These are phyloP conservation scores for Uropetala carovei DNA, from an alignment of 2,888 invertebrate genomes.

Conservation along the genomic window DNA sequence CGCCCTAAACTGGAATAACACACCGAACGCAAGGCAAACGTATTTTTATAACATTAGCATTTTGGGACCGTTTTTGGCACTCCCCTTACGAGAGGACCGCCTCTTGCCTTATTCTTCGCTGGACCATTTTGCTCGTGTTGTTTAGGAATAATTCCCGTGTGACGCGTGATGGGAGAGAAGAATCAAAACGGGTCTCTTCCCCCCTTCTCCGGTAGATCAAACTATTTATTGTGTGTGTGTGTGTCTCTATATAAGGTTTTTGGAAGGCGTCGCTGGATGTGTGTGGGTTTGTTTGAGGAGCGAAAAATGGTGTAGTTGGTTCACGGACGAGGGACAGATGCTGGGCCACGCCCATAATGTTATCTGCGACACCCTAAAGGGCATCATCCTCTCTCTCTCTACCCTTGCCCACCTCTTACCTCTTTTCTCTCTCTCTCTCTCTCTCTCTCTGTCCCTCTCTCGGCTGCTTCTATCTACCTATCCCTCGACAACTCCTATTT, in stretches of 20 bases:
- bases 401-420: neutral
- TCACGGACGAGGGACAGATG: conserved; percentile 8
- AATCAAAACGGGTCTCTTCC: neutral
- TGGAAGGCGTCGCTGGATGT: neutral
- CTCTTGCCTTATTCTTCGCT: neutral
- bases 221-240: neutral
- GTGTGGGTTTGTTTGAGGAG: conserved; percentile 16
- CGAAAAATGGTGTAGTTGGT: conserved; percentile 1
- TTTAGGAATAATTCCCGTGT: neutral
- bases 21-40: neutral
- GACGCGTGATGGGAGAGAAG: no score
- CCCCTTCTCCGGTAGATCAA: neutral
- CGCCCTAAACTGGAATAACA: conserved; percentile 44
- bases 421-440: neutral
- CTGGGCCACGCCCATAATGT: conserved; percentile 11
- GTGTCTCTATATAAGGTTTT: neutral
- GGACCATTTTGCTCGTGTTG: no score
- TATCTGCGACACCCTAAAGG: neutral
- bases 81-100: neutral
- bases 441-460: no score
- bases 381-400: neutral
- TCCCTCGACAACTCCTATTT: no score
- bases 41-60: conserved; percentile 61
- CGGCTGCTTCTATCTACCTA: no score
- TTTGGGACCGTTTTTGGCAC: conserved; percentile 16